Percentiles rank a stretch among this genome's conserved stretches.
Evolutionary conservation across 2,113 vertebrate genomes (phyloP).

Genomic region (Myiagra hebetior): DNA sequence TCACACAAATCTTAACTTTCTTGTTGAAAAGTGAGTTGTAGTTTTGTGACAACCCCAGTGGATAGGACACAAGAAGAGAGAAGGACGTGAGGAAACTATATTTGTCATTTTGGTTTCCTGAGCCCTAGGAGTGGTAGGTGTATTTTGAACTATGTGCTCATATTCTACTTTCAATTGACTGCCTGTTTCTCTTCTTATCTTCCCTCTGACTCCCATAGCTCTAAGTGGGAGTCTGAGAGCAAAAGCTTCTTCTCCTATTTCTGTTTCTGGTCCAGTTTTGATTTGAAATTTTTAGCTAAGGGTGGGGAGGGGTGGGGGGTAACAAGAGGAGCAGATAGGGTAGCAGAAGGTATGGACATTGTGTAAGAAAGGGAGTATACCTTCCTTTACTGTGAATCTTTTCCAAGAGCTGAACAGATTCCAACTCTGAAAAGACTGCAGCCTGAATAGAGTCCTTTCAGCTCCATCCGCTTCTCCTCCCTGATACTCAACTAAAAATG

Average conservation of each 20-base stretch:
- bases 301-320: not conserved
- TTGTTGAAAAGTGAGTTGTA: not conserved
- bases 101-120: not conserved
- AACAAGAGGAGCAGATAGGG: not conserved
- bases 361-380: not conserved
- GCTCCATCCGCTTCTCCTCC: not conserved
- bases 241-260: not conserved
- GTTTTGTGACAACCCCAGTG: not conserved
- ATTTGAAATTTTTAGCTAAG: not conserved
- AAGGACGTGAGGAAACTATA: not conserved
- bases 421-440: not conserved
- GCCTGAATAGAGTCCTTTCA: slow-evolving; percentile 1
- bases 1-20: not conserved
- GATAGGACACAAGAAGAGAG: not conserved
- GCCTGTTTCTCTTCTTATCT: not conserved
- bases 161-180: not conserved
- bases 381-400: not conserved
- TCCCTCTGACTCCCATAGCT: not conserved
- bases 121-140: not conserved
- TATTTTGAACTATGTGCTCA: not conserved
- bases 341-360: not conserved
- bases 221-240: not conserved
- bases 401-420: slow-evolving; percentile 7
- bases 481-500: not conserved
- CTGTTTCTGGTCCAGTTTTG: not conserved